Evolutionary conservation across 1,140 invertebrate genomes (phyloP), one percentile per base, ranked within the genome.

Genomic region (Drosophila leontia): DNA sequence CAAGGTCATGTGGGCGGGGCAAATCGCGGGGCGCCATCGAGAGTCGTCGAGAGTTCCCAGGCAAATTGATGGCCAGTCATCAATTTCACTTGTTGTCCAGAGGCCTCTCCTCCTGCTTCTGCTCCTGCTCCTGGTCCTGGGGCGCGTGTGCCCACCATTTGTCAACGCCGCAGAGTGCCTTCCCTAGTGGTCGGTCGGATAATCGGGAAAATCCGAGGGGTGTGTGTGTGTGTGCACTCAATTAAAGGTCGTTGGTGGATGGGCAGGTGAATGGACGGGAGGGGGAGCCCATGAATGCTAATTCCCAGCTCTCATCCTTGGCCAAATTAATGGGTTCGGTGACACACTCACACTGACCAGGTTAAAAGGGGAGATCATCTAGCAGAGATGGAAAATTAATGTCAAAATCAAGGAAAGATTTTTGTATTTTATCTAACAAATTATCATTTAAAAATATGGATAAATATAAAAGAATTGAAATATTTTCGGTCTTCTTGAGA

Each of bases 31-130:
- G 34, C 63, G 65, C 60, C 64, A 79, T 63, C 60, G 47, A 48
- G 45, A 15, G 59, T 12, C 32, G 17, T 37, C 29, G 41, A 55
- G 53, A 56, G 11, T 34, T 29, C 56, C 34, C 56, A 34, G 67
- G 87, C 84, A 83, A 91, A 91, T 91, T 91, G 88, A 91, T 91
- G 81, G 79, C 74, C 75, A 83, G 77, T 80, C 90, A 91, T 91
- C 90, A 91, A 91, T 91, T 91, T 86, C 75, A 80, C 82, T 85
- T 75, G 85, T 81, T 88, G 81, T 63, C 67, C 80, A 65, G 32
- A 51, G 56, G 60, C 47, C 42, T 51, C n/a, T 51, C 12, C 59
- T 39, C 12, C 56, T 7, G 15, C 37, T 37, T n/a, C 32, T 34
- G 26, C 13, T 37, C 23, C 19, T 41, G 6, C 42, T 51, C n/a